Conservation (phyloP, 2,888 invertebrate species). For the Pherbina coryleti region DNA sequence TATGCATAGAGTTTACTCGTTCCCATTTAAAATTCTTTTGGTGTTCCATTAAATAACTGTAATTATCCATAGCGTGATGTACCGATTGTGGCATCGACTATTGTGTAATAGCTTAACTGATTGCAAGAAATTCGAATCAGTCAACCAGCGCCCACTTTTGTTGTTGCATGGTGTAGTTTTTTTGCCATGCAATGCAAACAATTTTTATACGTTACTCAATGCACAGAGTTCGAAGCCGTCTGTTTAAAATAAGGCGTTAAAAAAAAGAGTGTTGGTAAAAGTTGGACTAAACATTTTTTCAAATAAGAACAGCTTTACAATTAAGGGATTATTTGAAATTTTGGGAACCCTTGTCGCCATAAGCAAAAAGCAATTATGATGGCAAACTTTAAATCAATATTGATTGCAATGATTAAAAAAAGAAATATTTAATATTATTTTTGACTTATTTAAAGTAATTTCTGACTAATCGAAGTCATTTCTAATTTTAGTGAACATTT, state of each 20-base stretch:
- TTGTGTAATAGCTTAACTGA: not conserved
- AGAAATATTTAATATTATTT: no score
- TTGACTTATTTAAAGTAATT: no score
- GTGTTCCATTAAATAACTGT: not conserved
- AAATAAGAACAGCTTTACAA: not conserved
- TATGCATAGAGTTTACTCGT: not conserved
- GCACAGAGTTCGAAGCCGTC: not conserved
- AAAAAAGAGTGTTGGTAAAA: no score
- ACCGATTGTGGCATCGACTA: not conserved
- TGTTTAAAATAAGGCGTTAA: not conserved
- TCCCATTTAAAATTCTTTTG: not conserved
- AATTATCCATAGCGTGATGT: constrained; percentile 27
- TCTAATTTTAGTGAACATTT: no score
- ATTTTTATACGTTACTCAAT: not conserved
- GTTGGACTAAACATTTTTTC: no score
- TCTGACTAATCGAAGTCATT: no score
- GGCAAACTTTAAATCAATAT: no score
- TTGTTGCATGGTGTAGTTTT: not conserved
- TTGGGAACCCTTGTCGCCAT: no score
- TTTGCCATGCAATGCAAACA: constrained; percentile 11
- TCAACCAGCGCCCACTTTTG: constrained; percentile 11
- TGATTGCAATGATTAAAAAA: no score
- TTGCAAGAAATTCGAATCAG: not conserved
- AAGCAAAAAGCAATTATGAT: no score
- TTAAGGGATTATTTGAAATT: no score